A percentile compares a stretch with the other conserved stretches of the same genome.
phyloP scores from a whole-genome alignment of 2,888 invertebrate genomes.

The Spilosoma lubricipeda region DNA sequence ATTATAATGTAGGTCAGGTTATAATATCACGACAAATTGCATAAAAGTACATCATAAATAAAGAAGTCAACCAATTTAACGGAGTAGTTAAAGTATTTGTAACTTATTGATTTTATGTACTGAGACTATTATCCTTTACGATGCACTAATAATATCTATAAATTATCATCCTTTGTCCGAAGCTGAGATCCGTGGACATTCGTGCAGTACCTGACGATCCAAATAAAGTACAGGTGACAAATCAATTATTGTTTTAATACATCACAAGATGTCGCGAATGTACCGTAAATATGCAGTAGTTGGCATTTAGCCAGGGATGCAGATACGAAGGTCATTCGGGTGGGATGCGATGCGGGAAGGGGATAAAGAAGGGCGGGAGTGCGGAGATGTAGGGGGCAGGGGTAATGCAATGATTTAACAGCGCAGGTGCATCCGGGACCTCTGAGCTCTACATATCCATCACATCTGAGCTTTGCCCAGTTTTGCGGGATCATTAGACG shows the following conservation, averaged over 20 bases:
- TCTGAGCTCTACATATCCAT: conserved; percentile 28
- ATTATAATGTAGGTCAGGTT: conserved; percentile 52
- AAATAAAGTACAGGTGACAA: conserved; percentile 30
- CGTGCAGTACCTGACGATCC: conserved; percentile 13
- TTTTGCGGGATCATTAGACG: conserved; percentile 22
- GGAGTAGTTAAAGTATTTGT: background rate
- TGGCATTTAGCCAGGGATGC: conserved; percentile 80
- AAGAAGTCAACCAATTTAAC: background rate
- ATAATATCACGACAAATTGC: conserved; percentile 14
- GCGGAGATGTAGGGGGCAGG: conserved; percentile 37
- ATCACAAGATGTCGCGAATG: conserved; percentile 37
- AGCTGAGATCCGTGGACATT: background rate
- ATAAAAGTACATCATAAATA: background rate
- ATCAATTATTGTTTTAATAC: conserved; percentile 33
- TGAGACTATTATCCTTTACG: background rate
- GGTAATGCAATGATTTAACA: conserved; percentile 65
- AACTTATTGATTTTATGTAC: background rate
- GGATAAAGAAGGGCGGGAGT: conserved; percentile 30
- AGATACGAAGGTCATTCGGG: conserved; percentile 71
- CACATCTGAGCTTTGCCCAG: conserved; percentile 46
- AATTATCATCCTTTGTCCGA: conserved; percentile 6
- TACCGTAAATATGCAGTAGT: conserved; percentile 56
- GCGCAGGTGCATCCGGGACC: conserved; percentile 78
- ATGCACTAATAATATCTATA: background rate
- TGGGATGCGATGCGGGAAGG: conserved; percentile 39